Percentiles rank a stretch among this genome's conserved stretches.
Conservation (phyloP, 2,797 vertebrate genomes). For the Choloepus didactylus region DNA sequence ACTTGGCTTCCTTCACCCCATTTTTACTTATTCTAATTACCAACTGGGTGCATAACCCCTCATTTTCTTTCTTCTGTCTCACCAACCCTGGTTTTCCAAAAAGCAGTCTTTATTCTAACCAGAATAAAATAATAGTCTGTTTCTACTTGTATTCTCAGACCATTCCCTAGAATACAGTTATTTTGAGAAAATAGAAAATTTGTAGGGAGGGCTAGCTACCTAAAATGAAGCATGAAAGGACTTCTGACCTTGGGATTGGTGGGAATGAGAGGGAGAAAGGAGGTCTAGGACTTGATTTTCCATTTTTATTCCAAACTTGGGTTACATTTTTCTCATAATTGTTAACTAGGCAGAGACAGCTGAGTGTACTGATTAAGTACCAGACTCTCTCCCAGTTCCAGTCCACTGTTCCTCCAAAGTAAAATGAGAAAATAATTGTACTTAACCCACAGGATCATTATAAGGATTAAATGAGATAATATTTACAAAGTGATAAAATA, state of each 20-base stretch:
- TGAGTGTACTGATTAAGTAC: not conserved
- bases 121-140: slow-evolving; percentile 12
- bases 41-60: not conserved
- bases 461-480: slow-evolving; percentile 1
- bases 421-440: not conserved
- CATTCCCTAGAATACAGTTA: not conserved
- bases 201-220: not conserved
- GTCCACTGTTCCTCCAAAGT: not conserved
- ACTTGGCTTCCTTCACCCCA: not conserved
- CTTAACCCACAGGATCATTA: not conserved
- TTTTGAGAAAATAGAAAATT: not conserved
- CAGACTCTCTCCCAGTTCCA: not conserved
- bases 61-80: not conserved
- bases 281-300: not conserved
- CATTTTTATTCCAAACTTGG: not conserved
- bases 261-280: not conserved
- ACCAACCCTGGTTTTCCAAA: not conserved
- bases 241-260: not conserved
- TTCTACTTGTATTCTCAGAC: not conserved
- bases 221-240: not conserved
- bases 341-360: not conserved
- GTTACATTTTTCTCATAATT: not conserved
- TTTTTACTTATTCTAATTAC: not conserved
- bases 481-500: not conserved
- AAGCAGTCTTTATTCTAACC: not conserved